A percentile compares a stretch with the other conserved stretches of the same genome.
Conservation (phyloP, 1,140 invertebrate genomes). For the Lysiphlebus fabarum region DNA sequence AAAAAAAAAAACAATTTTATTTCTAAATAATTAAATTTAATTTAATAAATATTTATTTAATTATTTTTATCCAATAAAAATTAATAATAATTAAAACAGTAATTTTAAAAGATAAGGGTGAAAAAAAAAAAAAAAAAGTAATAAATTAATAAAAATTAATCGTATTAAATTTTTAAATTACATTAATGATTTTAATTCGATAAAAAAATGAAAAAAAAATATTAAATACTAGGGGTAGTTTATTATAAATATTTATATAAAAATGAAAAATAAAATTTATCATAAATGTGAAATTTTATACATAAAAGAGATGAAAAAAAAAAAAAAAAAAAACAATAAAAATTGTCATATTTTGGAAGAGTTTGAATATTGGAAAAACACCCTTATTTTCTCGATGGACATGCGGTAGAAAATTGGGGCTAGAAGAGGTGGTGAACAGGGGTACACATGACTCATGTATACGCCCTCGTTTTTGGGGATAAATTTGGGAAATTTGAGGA, state of each 20-base stretch:
- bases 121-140: neutral
- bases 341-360: conserved; percentile 39
- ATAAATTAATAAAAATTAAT: neutral
- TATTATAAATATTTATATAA: conserved; percentile 12
- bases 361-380: conserved; percentile 27
- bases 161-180: conserved; percentile 8
- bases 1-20: no score
- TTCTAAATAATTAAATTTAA: no score
- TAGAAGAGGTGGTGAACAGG: conserved; percentile 22
- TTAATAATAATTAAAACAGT: no score
- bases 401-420: conserved; percentile 41
- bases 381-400: conserved; percentile 40
- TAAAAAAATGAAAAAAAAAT: no score
- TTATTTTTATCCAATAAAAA: no score
- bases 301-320: neutral
- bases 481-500: conserved; percentile 46
- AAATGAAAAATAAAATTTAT: neutral
- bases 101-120: no score
- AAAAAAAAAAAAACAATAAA: conserved; percentile 43
- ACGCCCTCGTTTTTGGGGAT: conserved; percentile 46
- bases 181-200: conserved; percentile 39
- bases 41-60: no score
- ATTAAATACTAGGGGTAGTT: conserved; percentile 26
- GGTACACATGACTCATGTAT: conserved; percentile 49
- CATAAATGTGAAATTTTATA: neutral